Evolutionary conservation across 2,888 invertebrate species (phyloP).

Genomic region (Fragum fragum): DNA sequence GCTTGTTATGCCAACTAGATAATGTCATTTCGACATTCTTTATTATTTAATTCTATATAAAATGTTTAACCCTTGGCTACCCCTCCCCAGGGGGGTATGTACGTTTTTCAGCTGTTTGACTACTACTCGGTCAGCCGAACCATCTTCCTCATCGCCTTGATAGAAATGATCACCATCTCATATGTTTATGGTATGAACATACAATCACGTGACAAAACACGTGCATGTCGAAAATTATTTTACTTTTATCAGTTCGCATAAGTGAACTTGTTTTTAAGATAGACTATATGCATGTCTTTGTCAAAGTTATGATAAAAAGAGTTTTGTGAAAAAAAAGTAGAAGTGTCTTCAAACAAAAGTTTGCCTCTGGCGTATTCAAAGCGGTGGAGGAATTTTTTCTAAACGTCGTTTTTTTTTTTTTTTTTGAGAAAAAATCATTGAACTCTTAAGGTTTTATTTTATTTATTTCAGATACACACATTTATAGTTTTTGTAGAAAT

Average conservation of each 20-base stretch:
- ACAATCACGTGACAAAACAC: slow-evolving; percentile 5
- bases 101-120: slow-evolving; percentile 90
- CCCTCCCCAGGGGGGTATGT: slow-evolving; percentile 89
- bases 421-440: too few species aligned
- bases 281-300: not conserved
- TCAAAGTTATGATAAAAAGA: too few species aligned
- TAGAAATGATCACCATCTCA: slow-evolving; percentile 93
- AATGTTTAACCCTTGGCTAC: slow-evolving; percentile 12
- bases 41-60: not conserved
- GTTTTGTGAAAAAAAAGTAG: too few species aligned
- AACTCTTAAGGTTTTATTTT: too few species aligned
- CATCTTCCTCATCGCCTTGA: slow-evolving; percentile 89
- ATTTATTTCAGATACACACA: too few species aligned
- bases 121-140: slow-evolving; percentile 90
- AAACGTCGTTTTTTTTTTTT: too few species aligned
- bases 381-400: too few species aligned
- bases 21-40: too few species aligned
- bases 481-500: too few species aligned
- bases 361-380: too few species aligned
- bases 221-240: not conserved
- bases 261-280: not conserved
- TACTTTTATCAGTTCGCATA: not conserved
- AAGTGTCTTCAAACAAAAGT: too few species aligned
- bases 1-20: too few species aligned
- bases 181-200: slow-evolving; percentile 91